Evolutionary conservation across 2,888 invertebrate species (phyloP), one percentile per base, ranked within the genome.

Genomic region (Athalia circularis): DNA sequence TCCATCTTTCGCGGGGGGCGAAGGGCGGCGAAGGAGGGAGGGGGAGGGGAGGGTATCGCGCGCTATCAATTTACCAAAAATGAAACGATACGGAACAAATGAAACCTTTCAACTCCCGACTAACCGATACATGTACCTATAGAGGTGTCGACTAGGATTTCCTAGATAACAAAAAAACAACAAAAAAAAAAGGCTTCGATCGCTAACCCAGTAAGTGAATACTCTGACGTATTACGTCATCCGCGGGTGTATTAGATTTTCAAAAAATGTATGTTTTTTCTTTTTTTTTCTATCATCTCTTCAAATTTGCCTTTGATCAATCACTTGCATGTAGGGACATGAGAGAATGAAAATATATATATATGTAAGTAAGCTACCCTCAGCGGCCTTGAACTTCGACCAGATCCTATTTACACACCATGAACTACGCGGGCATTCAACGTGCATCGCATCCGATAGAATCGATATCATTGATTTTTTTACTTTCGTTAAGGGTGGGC

Each of bases 401-500:
- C 52, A 59, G 74, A 76, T 57, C 54, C 61, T 54, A 62, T 50
- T 67, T 77, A 72, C 76, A 80, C 74, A 29, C 29, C 15, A 75
- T 13, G 54, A 54, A 5, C 57, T 65, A 13, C 43, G 59, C 43
- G 59, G 64, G 29, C 75, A 75, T 75, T 75, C 75, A 75, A 9
- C 64, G 72, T 77, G 68, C 72, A 78, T 80, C 79, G 77, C 76
- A 79, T 80, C 80, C 82, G 80, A 85, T 84, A 57, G 81, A 81
- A 82, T 83, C 82, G 84, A 82, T 84, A 80, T 59, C 82, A 85
- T 83, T 81, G 82, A 85, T 83, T 84, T 86, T 84, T 80, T 81
- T 74, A 29, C 29, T 11, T 57, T 50, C 78, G 48, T 61, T 65
- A 65, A 45, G 68, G 64, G 64, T 65, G 61, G 64, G 74, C 83